Evolutionary conservation across 2,113 vertebrate species (phyloP), one percentile per base, ranked within the genome.

Genomic region (Serranochromis macrocephalus): DNA sequence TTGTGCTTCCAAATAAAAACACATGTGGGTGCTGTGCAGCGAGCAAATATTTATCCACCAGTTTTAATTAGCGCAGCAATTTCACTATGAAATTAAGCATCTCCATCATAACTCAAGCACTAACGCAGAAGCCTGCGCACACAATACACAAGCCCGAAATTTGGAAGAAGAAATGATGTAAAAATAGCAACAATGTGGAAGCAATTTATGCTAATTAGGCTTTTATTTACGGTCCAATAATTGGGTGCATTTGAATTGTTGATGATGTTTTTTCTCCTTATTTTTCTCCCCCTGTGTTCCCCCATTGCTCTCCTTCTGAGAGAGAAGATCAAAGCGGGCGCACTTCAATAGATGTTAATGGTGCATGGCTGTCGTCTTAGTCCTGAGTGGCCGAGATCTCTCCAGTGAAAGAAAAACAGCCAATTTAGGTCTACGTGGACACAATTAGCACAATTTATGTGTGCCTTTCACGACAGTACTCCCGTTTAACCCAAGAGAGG

Each of bases 121-220:
- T 78, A 78, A 86, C 33, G 45, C 87, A 82, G 91, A 79, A 85
- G 92, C 86, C 81, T 81, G 40, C n/a, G 49, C 85, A 73, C 82
- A 86, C 80, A 91, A 85, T 33, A 49, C 24, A 51, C n/a, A 3
- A 79, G 31, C 13, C 85, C 57, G 68, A 87, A 92, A 82, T 88
- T n/a, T 61, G 10, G 84, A 54, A 68, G 49, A 53, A 84, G 82
- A 93, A 90, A 89, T 87, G 6, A 90, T 83, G 81, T 91, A 92
- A 95, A 96, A 93, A 96, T 95, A 95, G 95, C 95, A 95, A 94
- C 95, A 95, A 94, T 96, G 95, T 95, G 96, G 96, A 96, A 97
- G 94, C 94, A 96, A 96, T 96, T 96, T 87, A 95, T 96, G 96
- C 94, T 97, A 97, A 97, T 97, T 97, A 96, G 93, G 83, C 95